phyloP scores from a whole-genome alignment of 2,113 vertebrate species.

The Sitta europaea region DNA sequence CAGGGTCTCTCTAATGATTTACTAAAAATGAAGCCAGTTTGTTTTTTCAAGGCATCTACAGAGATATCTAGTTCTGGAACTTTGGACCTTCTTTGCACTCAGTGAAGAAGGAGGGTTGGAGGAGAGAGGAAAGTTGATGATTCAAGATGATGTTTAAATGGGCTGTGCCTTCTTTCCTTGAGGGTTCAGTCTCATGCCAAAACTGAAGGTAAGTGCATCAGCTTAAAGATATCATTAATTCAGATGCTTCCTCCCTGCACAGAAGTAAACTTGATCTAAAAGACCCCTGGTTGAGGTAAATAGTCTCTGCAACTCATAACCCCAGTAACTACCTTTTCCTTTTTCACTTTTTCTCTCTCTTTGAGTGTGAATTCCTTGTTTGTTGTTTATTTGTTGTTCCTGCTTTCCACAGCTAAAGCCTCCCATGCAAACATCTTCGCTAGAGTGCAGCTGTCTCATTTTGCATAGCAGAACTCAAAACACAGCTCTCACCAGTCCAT shows the following conservation, averaged over 20 bases:
- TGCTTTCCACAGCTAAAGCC: background rate
- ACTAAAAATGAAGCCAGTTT: background rate
- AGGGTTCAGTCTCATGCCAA: background rate
- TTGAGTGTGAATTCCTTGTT: background rate
- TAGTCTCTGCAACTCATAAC: background rate
- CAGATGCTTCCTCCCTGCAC: background rate
- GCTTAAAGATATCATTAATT: background rate
- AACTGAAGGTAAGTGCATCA: background rate
- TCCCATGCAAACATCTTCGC: background rate
- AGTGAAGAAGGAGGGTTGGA: background rate
- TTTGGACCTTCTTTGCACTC: background rate
- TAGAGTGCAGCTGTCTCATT: conserved; percentile 46
- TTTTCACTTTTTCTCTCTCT: background rate
- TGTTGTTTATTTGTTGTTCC: background rate
- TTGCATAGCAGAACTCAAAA: conserved; percentile 58
- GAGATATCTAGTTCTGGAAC: background rate
- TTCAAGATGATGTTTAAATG: background rate
- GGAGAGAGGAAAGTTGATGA: background rate
- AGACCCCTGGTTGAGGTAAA: rapidly evolving
- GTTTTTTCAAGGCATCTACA: background rate
- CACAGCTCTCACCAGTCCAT: conserved; percentile 53
- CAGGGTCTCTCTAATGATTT: background rate
- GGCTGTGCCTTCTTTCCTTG: background rate
- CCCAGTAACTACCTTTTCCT: background rate
- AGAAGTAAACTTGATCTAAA: background rate